phyloP scores from a whole-genome alignment of 2,113 vertebrate species.

The Vireo altiloquus region DNA sequence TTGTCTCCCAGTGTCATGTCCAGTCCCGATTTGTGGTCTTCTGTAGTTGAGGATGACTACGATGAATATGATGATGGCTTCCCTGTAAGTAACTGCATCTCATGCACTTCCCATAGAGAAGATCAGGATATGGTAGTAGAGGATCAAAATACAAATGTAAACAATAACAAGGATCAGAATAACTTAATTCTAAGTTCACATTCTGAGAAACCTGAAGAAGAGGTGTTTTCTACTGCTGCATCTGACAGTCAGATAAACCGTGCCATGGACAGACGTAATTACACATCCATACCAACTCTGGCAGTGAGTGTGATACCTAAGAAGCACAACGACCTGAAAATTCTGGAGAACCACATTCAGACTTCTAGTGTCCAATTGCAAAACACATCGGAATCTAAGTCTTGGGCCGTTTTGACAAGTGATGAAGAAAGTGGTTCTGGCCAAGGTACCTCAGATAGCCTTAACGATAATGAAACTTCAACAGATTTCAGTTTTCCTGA shows the following conservation, averaged over 20 bases:
- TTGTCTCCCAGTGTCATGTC: conserved; percentile 60
- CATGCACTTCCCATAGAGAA: conserved; percentile 78
- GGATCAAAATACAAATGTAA: conserved; percentile 73
- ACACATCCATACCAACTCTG: not conserved
- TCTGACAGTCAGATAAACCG: conserved; percentile 40
- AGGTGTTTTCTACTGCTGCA: conserved; percentile 31
- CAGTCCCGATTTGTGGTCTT: conserved; percentile 54
- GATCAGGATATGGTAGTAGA: conserved; percentile 76
- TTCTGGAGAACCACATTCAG: conserved; percentile 76
- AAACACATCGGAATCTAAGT: conserved; percentile 64
- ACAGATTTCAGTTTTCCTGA: conserved; percentile 95
- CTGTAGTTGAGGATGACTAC: conserved; percentile 68
- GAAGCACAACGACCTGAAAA: conserved; percentile 20
- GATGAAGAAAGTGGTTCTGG: conserved; percentile 93
- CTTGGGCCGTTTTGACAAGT: conserved; percentile 76
- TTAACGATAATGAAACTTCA: conserved; percentile 93
- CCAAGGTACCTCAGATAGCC: conserved; percentile 80
- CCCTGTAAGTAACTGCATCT: conserved; percentile 77
- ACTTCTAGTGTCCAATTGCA: conserved; percentile 46
- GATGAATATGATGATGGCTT: conserved; percentile 72
- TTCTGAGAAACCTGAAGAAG: conserved; percentile 65
- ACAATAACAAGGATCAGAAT: conserved; percentile 62
- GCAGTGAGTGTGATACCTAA: conserved; percentile 1
- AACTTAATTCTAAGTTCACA: conserved; percentile 71
- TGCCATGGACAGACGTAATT: conserved; percentile 20